These are phyloP conservation scores for Heliocidaris tuberculata DNA, from an alignment of 35 echinoderm and acorn worm genomes.

Conservation along the genomic window DNA sequence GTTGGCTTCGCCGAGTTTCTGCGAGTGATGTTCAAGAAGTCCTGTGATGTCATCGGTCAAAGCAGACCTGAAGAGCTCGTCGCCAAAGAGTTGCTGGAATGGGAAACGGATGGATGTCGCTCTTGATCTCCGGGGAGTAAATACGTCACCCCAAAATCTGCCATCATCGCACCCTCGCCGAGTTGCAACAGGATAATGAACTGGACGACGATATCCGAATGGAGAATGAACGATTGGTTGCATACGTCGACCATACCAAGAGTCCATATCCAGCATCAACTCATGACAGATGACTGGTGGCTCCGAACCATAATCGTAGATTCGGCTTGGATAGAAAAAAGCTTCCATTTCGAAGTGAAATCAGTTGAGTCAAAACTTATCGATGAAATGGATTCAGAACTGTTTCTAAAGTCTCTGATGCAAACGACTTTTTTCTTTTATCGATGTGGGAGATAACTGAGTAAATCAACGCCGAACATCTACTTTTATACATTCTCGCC, in stretches of 20 bases:
- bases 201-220: background rate
- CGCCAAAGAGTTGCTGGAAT: background rate
- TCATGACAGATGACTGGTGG: background rate
- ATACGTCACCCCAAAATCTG: background rate
- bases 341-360: background rate
- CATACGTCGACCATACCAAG: background rate
- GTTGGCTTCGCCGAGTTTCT: background rate
- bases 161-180: background rate
- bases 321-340: background rate
- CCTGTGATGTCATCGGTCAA: background rate
- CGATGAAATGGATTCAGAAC: background rate
- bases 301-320: background rate
- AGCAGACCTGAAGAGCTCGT: background rate
- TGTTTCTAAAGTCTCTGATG: background rate
- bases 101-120: background rate
- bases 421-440: background rate
- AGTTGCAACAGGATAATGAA: background rate
- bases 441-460: background rate
- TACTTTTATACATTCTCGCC: background rate
- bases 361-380: background rate
- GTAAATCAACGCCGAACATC: background rate
- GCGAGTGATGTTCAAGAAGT: background rate
- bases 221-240: background rate
- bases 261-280: background rate
- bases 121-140: background rate